Evolutionary conservation across 2,113 vertebrate genomes (phyloP).

Genomic region (Ictalurus furcatus): DNA sequence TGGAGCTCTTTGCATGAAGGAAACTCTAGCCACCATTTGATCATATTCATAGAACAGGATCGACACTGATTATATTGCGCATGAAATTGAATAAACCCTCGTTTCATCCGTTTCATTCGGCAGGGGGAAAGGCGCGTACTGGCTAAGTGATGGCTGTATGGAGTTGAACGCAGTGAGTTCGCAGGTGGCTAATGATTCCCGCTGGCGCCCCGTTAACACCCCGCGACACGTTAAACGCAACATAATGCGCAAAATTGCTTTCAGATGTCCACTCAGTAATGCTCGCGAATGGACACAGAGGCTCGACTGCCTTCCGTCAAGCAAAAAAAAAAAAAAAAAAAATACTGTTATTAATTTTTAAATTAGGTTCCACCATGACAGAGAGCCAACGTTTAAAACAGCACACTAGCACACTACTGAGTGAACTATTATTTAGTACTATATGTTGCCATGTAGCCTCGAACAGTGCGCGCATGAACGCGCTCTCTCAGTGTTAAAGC

Average conservation of each 20-base stretch:
- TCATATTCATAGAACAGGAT: neutral
- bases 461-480: neutral
- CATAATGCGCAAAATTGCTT: constrained; percentile 54
- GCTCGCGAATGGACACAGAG: constrained; percentile 39
- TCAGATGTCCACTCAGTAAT: constrained; percentile 49
- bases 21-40: neutral
- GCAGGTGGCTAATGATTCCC: constrained; percentile 54
- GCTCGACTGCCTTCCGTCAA: constrained; percentile 11
- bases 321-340: constrained; percentile 11
- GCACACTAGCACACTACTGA: neutral
- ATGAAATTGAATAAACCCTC: constrained; percentile 3
- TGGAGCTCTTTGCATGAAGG: neutral
- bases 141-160: neutral
- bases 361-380: neutral
- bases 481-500: no score
- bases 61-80: neutral
- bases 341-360: no score
- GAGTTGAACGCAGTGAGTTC: constrained; percentile 29
- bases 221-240: constrained; percentile 52
- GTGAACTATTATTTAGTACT: neutral
- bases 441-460: neutral
- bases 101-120: neutral
- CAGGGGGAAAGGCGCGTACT: neutral
- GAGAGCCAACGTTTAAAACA: neutral
- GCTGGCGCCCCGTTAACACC: constrained; percentile 56